phyloP scores from a whole-genome alignment of 2,113 vertebrate species.

The Odocoileus virginianus region DNA sequence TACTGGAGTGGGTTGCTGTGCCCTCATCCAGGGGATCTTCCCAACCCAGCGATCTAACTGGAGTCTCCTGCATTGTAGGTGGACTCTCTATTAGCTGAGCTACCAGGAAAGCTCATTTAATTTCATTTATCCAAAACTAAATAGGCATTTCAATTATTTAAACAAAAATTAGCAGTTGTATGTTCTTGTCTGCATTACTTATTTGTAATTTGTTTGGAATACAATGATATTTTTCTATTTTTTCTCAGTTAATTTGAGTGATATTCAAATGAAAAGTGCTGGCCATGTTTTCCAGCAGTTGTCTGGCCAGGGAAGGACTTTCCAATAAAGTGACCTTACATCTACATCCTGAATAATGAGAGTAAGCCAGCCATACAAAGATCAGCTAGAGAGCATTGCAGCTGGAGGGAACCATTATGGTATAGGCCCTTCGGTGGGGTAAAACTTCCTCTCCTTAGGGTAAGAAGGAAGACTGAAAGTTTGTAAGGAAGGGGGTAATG shows the following conservation, averaged over 20 bases:
- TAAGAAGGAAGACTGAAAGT: background rate
- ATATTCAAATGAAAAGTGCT: background rate
- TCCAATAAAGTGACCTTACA: background rate
- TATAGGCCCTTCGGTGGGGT: rapidly evolving
- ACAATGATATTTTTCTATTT: background rate
- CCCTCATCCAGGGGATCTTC: background rate
- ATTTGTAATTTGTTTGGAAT: background rate
- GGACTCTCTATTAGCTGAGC: background rate
- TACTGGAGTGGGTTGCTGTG: background rate
- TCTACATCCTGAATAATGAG: background rate
- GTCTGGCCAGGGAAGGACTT: background rate
- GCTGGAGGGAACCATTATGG: background rate
- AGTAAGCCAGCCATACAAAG: background rate
- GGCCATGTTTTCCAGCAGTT: background rate
- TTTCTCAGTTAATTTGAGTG: background rate
- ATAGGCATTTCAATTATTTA: background rate
- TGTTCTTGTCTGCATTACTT: background rate
- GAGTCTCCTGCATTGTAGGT: background rate
- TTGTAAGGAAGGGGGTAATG: background rate
- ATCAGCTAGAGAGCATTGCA: background rate
- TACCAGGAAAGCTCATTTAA: background rate
- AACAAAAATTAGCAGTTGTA: background rate
- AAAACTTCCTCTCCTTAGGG: background rate
- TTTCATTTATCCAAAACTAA: background rate
- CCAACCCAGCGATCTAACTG: background rate